Conservation (phyloP, 2,888 invertebrate species). For the Macrophya annulata region DNA sequence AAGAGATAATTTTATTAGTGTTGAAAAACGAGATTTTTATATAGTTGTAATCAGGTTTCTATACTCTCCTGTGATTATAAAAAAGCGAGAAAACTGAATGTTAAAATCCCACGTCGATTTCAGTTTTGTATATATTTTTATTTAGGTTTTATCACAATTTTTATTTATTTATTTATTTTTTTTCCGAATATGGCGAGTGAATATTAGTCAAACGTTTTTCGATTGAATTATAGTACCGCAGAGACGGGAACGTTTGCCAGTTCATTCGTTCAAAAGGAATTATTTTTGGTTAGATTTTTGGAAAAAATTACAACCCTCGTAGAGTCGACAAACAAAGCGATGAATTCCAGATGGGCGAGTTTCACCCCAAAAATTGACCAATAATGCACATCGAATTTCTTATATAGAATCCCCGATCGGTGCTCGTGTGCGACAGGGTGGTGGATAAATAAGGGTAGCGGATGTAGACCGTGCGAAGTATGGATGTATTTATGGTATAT, state of each 20-base stretch:
- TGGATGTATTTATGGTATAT: neutral
- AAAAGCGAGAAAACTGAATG: neutral
- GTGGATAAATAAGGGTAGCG: slow-evolving; percentile 74
- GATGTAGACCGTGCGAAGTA: slow-evolving; percentile 27
- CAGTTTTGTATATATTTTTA: neutral
- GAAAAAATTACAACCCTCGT: slow-evolving; percentile 59
- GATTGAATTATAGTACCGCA: slow-evolving; percentile 26
- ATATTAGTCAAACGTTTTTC: slow-evolving; percentile 1
- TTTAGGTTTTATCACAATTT: neutral
- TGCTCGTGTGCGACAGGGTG: slow-evolving; percentile 62
- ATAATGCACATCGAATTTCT: slow-evolving; percentile 69
- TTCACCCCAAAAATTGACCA: slow-evolving; percentile 77
- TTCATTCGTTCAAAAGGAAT: slow-evolving; percentile 15
- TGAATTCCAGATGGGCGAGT: slow-evolving; percentile 77
- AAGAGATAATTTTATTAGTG: neutral
- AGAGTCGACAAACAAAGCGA: slow-evolving; percentile 74
- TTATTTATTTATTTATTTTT: no score
- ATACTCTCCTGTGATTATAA: neutral
- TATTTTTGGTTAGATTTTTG: slow-evolving; percentile 60
- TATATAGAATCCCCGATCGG: slow-evolving; percentile 26
- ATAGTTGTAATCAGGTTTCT: neutral
- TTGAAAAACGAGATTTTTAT: neutral
- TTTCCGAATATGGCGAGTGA: neutral
- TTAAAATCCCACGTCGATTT: neutral
- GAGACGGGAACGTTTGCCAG: slow-evolving; percentile 7